Conservation (phyloP, 2,797 vertebrate genomes). For the Pangasius sanitwongsei region DNA sequence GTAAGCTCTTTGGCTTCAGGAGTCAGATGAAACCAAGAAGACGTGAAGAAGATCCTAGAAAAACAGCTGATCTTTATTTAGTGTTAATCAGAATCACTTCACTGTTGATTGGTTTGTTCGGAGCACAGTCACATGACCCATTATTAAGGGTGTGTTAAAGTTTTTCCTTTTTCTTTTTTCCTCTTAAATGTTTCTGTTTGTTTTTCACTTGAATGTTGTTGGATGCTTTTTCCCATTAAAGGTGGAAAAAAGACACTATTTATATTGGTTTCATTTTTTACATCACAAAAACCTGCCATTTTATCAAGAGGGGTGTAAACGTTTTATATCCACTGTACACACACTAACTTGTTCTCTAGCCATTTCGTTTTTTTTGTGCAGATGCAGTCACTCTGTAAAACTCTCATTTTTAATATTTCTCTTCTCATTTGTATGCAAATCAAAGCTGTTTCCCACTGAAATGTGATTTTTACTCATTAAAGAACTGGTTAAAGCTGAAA, state of each 20-base stretch:
- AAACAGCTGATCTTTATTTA: background rate
- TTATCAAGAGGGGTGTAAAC: background rate
- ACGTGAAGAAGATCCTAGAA: background rate
- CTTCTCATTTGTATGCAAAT: conserved; percentile 25
- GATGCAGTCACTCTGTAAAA: conserved; percentile 1
- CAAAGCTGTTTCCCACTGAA: background rate
- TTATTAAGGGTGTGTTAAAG: too few species aligned
- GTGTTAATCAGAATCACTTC: background rate
- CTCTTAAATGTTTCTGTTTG: background rate
- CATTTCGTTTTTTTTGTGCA: background rate
- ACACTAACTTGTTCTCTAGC: background rate
- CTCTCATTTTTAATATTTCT: conserved; percentile 13
- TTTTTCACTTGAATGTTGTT: background rate
- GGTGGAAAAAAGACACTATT: background rate
- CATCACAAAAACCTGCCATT: background rate
- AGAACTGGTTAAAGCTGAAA: conserved; percentile 25
- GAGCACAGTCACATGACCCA: background rate
- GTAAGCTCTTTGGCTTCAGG: background rate
- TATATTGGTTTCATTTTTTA: background rate
- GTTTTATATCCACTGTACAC: background rate
- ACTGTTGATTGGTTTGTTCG: background rate
- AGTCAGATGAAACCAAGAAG: background rate
- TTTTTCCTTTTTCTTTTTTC: background rate
- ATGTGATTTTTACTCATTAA: conserved; percentile 25
- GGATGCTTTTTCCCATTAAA: background rate